These are phyloP conservation scores for Xylocampa areola DNA, from an alignment of 2,888 invertebrate species.

Conservation along the genomic window DNA sequence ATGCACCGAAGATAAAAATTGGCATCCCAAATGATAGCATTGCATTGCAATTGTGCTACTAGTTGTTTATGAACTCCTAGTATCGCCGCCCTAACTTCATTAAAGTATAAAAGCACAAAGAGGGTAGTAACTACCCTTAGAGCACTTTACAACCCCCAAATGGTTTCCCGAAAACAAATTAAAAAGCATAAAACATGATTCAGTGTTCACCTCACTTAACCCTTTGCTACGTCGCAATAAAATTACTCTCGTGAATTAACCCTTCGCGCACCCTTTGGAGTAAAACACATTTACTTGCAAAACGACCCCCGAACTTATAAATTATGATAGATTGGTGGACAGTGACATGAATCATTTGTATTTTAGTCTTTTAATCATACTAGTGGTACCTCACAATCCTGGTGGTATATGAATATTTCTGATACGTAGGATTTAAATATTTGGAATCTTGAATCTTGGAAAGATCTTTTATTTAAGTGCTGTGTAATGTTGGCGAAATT, in stretches of 20 bases:
- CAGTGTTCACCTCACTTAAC: slow-evolving; percentile 79
- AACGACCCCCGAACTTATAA: slow-evolving; percentile 67
- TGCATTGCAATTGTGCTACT: no score
- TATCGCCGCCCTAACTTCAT: slow-evolving; percentile 23
- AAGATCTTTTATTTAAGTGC: no score
- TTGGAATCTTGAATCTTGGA: no score
- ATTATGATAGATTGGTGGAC: slow-evolving; percentile 73
- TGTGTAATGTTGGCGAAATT: no score
- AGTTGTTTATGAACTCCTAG: slow-evolving; percentile 19
- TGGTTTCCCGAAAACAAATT: slow-evolving; percentile 80
- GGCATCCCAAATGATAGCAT: no score
- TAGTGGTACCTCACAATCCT: no score
- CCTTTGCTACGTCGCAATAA: slow-evolving; percentile 77
- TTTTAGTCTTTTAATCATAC: slow-evolving; percentile 22
- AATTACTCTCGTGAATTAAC: slow-evolving; percentile 81
- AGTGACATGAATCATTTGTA: slow-evolving; percentile 63
- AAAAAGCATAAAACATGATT: slow-evolving; percentile 86
- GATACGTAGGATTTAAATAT: no score
- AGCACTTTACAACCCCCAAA: slow-evolving; percentile 59
- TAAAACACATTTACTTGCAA: slow-evolving; percentile 68
- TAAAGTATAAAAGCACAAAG: slow-evolving; percentile 22
- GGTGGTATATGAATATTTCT: background rate
- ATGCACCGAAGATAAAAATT: no score
- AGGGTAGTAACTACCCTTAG: slow-evolving; percentile 7
- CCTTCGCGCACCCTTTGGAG: slow-evolving; percentile 63